Percentiles rank a stretch among this genome's conserved stretches.
Evolutionary conservation across 1,140 invertebrate genomes (phyloP).

Genomic region (Lordiphosa stackelbergi): DNA sequence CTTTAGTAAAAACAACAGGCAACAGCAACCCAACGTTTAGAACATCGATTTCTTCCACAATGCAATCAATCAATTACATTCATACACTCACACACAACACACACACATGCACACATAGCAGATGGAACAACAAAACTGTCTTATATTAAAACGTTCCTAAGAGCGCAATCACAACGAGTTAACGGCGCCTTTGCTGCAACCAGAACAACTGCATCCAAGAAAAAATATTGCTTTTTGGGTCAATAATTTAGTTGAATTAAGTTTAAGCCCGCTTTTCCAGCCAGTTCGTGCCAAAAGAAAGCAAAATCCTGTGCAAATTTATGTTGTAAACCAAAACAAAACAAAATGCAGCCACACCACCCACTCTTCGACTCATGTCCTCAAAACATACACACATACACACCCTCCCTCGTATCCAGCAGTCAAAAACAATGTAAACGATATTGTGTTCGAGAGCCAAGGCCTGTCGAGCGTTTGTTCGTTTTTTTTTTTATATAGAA

Average conservation of each 20-base stretch:
- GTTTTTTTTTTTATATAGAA: too few species aligned
- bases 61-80: conserved; percentile 55
- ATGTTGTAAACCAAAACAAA: conserved; percentile 49
- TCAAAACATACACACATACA: conserved; percentile 13
- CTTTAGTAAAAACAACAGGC: conserved; percentile 18
- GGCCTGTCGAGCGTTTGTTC: too few species aligned
- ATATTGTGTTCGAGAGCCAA: too few species aligned
- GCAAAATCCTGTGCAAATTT: conserved; percentile 64
- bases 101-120: conserved; percentile 14
- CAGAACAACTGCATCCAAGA: conserved; percentile 6
- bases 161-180: conserved; percentile 19
- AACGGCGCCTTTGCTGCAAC: conserved; percentile 14
- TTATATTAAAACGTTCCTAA: conserved; percentile 25
- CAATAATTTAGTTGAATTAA: conserved; percentile 38
- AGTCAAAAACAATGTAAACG: background rate
- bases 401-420: conserved; percentile 6
- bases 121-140: conserved; percentile 22
- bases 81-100: conserved; percentile 22
- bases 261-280: conserved; percentile 51
- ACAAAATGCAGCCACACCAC: conserved; percentile 17
- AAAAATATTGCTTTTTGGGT: conserved; percentile 12
- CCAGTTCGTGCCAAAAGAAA: conserved; percentile 68
- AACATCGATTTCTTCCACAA: conserved; percentile 70
- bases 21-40: conserved; percentile 61
- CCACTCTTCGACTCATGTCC: background rate